Evolutionary conservation across 2,797 vertebrate species (phyloP).

Genomic region (Enteromius argenteus): DNA sequence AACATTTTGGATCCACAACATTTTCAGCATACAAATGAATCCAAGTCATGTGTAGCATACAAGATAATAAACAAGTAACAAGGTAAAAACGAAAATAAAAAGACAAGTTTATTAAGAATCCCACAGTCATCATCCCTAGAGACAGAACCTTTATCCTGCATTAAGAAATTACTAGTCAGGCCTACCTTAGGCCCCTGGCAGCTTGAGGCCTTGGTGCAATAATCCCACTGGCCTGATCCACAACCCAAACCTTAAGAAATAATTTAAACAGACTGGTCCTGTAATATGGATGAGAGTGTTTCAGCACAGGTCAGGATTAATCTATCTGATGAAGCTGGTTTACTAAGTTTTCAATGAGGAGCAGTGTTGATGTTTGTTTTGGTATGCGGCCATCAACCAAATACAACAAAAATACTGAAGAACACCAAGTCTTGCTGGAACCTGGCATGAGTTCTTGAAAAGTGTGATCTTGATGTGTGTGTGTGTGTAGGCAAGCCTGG

Average conservation of each 20-base stretch:
- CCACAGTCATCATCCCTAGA: not conserved
- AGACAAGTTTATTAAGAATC: not conserved
- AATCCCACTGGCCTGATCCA: not conserved
- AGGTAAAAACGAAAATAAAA: not conserved
- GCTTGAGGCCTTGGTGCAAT: not conserved
- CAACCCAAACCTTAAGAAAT: not conserved
- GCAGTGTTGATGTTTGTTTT: not conserved
- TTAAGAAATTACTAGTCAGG: not conserved
- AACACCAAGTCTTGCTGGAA: not conserved
- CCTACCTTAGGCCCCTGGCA: not conserved
- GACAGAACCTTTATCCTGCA: not conserved
- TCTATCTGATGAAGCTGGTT: not conserved
- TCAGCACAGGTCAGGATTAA: not conserved
- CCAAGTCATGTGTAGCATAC: not conserved
- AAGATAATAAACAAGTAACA: not conserved
- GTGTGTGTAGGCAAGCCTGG: slow-evolving; percentile 7
- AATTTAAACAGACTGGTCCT: not conserved
- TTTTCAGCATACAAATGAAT: not conserved
- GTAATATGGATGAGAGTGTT: not conserved
- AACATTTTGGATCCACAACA: not conserved
- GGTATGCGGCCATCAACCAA: not conserved
- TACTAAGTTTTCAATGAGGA: not conserved
- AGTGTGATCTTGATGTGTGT: slow-evolving; percentile 6
- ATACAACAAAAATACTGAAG: not conserved
- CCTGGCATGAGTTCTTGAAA: slow-evolving; percentile 2